These are phyloP conservation scores for Psittacula echo DNA, from an alignment of 2,797 vertebrate genomes.

Conservation along the genomic window DNA sequence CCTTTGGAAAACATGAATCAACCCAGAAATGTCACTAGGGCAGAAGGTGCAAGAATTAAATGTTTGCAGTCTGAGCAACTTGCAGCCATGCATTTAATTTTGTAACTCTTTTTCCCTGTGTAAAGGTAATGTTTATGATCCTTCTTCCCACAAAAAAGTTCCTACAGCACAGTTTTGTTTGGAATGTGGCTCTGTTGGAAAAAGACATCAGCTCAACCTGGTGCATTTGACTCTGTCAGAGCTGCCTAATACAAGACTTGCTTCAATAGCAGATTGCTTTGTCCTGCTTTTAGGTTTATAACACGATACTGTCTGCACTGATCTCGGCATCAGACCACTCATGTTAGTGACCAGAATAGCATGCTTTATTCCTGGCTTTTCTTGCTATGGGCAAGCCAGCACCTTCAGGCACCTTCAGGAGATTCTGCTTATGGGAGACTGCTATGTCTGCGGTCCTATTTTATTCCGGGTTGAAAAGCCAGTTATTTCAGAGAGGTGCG, in stretches of 20 bases:
- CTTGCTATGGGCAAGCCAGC: not conserved
- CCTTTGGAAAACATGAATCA: not conserved
- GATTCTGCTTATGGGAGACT: not conserved
- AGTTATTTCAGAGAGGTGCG: not conserved
- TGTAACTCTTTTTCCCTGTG: not conserved
- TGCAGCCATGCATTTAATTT: not conserved
- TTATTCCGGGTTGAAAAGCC: not conserved
- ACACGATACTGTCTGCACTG: rapidly evolving
- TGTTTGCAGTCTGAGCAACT: not conserved
- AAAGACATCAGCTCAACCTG: not conserved
- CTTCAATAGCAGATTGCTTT: not conserved
- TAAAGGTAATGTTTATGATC: not conserved
- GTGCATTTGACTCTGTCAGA: not conserved
- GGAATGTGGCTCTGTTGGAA: not conserved
- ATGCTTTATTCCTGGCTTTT: not conserved
- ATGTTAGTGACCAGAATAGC: not conserved
- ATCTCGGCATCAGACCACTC: not conserved
- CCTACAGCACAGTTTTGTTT: not conserved
- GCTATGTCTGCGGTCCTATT: rapidly evolving
- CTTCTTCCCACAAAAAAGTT: not conserved
- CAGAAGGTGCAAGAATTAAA: not conserved
- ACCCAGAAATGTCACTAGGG: not conserved
- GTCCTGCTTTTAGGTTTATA: not conserved
- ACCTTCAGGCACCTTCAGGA: not conserved
- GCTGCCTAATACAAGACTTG: not conserved